Evolutionary conservation across 2,888 invertebrate genomes (phyloP).

Genomic region (Pollenia labialis): DNA sequence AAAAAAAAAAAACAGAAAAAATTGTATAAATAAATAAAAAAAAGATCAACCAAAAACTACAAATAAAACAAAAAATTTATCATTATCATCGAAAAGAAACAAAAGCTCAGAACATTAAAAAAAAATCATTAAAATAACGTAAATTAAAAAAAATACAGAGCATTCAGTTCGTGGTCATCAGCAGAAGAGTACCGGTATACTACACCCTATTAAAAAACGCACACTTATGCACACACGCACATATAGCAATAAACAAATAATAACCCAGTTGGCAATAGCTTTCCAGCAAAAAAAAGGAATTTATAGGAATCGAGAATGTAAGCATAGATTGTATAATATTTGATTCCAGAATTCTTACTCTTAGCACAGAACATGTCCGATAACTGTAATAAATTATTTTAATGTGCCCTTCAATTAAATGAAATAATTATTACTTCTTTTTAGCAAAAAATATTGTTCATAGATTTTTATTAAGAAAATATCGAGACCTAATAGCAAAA

Average conservation of each 20-base stretch:
- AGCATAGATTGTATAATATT: no score
- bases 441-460: no score
- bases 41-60: constrained; percentile 39
- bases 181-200: constrained; percentile 35
- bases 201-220: constrained; percentile 38
- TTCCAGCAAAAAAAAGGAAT: background rate
- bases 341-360: no score
- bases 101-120: constrained; percentile 50
- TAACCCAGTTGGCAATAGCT: constrained; percentile 14
- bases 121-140: constrained; percentile 50
- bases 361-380: no score
- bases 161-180: constrained; percentile 46
- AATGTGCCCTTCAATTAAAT: no score
- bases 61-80: constrained; percentile 35
- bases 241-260: background rate
- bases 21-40: constrained; percentile 13
- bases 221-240: background rate
- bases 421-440: no score
- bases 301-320: no score
- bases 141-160: constrained; percentile 44
- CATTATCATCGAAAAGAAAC: constrained; percentile 51
- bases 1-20: background rate
- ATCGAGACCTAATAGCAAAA: no score
- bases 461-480: no score
- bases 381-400: no score